phyloP scores from a whole-genome alignment of 2,888 invertebrate species.

The Dynastes hyllus region DNA sequence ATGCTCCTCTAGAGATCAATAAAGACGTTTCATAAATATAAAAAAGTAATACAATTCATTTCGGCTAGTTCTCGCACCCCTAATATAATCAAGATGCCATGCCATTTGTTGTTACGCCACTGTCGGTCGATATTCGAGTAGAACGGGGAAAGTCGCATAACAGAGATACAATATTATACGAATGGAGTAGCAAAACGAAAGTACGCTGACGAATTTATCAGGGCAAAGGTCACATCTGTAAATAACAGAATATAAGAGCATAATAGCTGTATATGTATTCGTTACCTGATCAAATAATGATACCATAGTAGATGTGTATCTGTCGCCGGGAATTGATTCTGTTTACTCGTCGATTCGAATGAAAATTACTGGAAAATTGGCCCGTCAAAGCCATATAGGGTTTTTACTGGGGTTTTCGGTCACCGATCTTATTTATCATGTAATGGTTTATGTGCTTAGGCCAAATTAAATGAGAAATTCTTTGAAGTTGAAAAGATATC shows the following conservation, averaged over 20 bases:
- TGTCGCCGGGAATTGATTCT: conserved; percentile 27
- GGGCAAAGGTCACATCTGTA: conserved; percentile 38
- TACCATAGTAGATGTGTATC: conserved; percentile 28
- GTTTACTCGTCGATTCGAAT: conserved; percentile 41
- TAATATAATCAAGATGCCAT: too few species aligned
- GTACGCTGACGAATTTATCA: conserved; percentile 28
- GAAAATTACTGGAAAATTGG: conserved; percentile 42
- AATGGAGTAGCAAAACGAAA: conserved; percentile 33
- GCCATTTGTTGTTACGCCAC: too few species aligned
- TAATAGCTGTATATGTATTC: conserved; percentile 20
- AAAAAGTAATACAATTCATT: too few species aligned
- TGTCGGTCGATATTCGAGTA: neutral
- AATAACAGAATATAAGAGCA: conserved; percentile 27
- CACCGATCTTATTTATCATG: conserved; percentile 25
- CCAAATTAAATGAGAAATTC: conserved; percentile 18
- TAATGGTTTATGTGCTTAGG: neutral
- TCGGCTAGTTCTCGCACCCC: too few species aligned
- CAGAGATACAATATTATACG: conserved; percentile 7
- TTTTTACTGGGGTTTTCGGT: conserved; percentile 20
- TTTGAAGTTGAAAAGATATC: neutral
- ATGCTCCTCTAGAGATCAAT: too few species aligned
- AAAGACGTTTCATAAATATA: too few species aligned
- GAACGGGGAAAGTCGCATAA: neutral
- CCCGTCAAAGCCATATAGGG: conserved; percentile 9
- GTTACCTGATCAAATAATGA: conserved; percentile 42